Evolutionary conservation across 2,113 vertebrate species (phyloP).

Genomic region (Enhydra lutris): DNA sequence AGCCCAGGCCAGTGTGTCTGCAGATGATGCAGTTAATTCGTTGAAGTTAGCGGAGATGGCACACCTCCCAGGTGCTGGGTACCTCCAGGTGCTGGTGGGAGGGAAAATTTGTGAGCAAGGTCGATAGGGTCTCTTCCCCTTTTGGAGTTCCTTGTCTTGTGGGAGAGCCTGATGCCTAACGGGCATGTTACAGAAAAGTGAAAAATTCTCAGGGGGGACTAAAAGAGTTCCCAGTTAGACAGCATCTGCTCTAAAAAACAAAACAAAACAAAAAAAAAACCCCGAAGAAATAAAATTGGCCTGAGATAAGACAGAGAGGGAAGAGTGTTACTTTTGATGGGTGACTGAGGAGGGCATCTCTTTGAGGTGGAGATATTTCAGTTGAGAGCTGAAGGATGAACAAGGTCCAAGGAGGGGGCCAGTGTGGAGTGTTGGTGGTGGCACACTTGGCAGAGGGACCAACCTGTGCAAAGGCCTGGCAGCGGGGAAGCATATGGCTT

Average conservation of each 20-base stretch:
- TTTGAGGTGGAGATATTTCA: background rate
- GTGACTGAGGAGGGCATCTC: background rate
- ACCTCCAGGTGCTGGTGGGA: background rate
- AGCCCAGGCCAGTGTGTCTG: background rate
- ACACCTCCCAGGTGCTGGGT: fast-evolving
- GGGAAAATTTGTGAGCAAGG: background rate
- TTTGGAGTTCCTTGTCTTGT: background rate
- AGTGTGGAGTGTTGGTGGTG: too few relatives aligned
- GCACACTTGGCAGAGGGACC: background rate
- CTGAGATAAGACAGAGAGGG: background rate
- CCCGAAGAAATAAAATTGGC: background rate
- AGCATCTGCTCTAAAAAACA: background rate
- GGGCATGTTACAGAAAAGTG: background rate
- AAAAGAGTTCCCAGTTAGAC: background rate
- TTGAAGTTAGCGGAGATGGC: background rate
- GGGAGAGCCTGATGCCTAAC: background rate
- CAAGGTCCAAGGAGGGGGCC: too few relatives aligned
- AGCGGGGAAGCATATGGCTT: background rate
- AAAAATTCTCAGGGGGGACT: background rate
- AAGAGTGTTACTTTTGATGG: background rate
- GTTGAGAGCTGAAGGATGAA: background rate
- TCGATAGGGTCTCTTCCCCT: background rate
- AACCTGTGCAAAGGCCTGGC: background rate
- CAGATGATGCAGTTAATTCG: background rate
- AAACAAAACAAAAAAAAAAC: background rate